Conservation (phyloP, 64 coral and sea anemone species). For the Montipora foliosa region DNA sequence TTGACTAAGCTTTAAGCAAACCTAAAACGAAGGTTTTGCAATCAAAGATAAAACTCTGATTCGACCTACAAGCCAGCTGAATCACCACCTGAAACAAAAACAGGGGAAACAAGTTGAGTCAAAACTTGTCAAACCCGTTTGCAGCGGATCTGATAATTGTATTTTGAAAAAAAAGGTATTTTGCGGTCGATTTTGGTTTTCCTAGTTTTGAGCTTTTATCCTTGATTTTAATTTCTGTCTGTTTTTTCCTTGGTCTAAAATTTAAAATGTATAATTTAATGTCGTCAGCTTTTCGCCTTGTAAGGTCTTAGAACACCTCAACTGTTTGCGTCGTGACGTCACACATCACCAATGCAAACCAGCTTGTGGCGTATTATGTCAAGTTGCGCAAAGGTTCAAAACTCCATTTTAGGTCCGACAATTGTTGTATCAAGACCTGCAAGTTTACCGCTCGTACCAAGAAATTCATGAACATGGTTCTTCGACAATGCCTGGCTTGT, state of each 20-base stretch:
- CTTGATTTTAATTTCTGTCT: neutral
- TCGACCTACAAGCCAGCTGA: neutral
- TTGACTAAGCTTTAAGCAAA: too few relatives aligned
- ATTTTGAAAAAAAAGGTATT: neutral
- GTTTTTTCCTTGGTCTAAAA: neutral
- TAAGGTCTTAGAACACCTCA: neutral
- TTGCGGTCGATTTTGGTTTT: neutral
- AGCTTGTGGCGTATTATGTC: constrained; percentile 56
- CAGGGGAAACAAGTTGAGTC: neutral
- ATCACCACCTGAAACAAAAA: neutral
- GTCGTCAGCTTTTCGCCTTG: neutral
- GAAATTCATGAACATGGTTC: constrained; percentile 26
- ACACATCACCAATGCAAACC: constrained; percentile 41
- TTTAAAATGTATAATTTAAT: neutral
- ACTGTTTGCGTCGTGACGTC: constrained; percentile 34
- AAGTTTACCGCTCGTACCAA: neutral
- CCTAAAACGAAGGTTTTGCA: too few relatives aligned
- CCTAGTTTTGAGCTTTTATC: neutral
- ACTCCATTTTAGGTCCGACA: constrained; percentile 22
- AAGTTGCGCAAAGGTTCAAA: constrained; percentile 27
- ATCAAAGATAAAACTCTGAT: too few relatives aligned
- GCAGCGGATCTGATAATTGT: neutral
- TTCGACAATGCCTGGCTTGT: constrained; percentile 35
- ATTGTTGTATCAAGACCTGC: neutral
- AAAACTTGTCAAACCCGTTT: constrained; percentile 45